Conservation (phyloP, 2,888 invertebrate genomes). For the Cryptosula pallasiana region DNA sequence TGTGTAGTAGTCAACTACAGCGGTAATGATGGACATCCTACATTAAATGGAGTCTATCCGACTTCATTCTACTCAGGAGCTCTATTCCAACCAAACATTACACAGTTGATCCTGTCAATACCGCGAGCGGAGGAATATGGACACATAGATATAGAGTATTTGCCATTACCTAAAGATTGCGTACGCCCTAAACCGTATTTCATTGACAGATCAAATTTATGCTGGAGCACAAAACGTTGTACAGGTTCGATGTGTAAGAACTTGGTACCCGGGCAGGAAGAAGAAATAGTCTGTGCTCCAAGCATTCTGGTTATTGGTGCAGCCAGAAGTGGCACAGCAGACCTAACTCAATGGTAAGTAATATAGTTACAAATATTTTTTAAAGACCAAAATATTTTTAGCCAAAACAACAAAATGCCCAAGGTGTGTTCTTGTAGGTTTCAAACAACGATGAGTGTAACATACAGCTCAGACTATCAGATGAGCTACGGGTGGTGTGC, state of each 20-base stretch:
- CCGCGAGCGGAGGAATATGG: background rate
- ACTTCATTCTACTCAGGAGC: too few species aligned
- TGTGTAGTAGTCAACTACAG: too few species aligned
- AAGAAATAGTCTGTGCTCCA: background rate
- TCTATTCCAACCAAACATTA: too few species aligned
- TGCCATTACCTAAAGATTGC: background rate
- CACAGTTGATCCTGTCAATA: too few species aligned
- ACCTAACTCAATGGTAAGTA: background rate
- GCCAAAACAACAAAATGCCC: background rate
- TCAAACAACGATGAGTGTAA: background rate
- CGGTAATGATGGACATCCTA: too few species aligned
- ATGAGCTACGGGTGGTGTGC: background rate
- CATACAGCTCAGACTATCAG: background rate
- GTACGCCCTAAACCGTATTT: background rate
- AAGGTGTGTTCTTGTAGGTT: background rate
- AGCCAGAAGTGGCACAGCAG: background rate
- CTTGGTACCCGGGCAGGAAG: background rate
- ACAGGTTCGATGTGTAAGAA: background rate
- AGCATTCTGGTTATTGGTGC: background rate
- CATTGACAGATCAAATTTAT: background rate
- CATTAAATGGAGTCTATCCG: too few species aligned
- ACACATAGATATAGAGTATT: background rate
- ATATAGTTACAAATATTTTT: background rate
- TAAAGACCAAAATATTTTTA: background rate
- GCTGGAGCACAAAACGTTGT: background rate